These are phyloP conservation scores for Cactoblastis cactorum DNA, from an alignment of 2,888 invertebrate species.

Conservation along the genomic window DNA sequence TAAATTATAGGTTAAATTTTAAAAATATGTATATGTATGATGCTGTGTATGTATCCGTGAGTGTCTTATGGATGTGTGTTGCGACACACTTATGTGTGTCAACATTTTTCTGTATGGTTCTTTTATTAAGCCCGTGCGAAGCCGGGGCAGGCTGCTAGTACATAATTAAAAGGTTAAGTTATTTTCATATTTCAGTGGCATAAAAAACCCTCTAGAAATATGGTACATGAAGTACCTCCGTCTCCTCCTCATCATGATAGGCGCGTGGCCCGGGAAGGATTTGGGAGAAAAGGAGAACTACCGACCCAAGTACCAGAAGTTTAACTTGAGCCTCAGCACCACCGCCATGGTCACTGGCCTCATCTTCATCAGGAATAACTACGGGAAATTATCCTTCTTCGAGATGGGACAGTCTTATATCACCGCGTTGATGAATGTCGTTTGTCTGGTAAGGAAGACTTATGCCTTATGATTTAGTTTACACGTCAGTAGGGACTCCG, in stretches of 20 bases:
- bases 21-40: too few species aligned
- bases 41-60: too few species aligned
- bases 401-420: slow-evolving; percentile 17
- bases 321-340: not conserved
- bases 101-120: too few species aligned
- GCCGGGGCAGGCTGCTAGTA: too few species aligned
- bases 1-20: too few species aligned
- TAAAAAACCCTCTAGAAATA: slow-evolving; percentile 8
- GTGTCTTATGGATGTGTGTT: too few species aligned
- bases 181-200: not conserved
- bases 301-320: not conserved
- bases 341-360: not conserved
- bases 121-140: too few species aligned
- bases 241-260: not conserved
- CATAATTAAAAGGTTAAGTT: too few species aligned
- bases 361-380: not conserved
- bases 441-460: slow-evolving; percentile 3
- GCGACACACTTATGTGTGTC: too few species aligned
- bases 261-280: slow-evolving; percentile 12
- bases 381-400: slow-evolving; percentile 5
- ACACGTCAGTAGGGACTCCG: too few species aligned
- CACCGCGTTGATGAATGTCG: slow-evolving; percentile 3
- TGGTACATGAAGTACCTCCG: slow-evolving; percentile 15
- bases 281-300: not conserved
- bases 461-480: too few species aligned